Evolutionary conservation across 2,113 vertebrate species (phyloP), one percentile per base, ranked within the genome.

Genomic region (Gobio gobio): DNA sequence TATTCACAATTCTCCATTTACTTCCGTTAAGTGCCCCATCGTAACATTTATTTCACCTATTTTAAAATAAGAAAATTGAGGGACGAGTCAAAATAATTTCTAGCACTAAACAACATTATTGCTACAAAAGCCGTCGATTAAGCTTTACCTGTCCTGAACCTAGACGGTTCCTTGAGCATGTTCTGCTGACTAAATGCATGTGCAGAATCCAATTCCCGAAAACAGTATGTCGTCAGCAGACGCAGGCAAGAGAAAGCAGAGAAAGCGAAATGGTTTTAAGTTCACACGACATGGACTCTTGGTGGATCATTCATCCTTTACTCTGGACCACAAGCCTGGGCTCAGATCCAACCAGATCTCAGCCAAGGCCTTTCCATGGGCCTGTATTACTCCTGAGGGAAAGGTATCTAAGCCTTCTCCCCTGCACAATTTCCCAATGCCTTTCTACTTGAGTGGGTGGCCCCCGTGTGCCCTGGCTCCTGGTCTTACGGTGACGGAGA

Each of bases 271-370:
- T 70, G 83, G 68, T 74, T 82, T 51, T 78, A 82, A 83, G 79
- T 86, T 85, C 79, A 89, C 74, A 70, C 58, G 68, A 84, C 80
- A 89, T 77, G 83, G 83, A 83, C 63, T 83, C 86, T 85, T 84
- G 83, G 75, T 85, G 72, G 85, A 88, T 84, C 81, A 74, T 81
- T 78, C 54, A 64, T 68, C 76, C 74, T 82, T 78, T 88, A 51
- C 70, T 68, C 36, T 78, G 83, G 63, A 85, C 87, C 85, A 74
- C 87, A 87, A 88, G 80, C 80, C 26, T 85, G 85, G 85, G 76
- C 83, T 81, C 33, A 64, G 54, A 49, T 88, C 87, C 81, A 86
- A 78, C 61, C 80, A 77, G 10, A 59, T 82, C 80, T 83, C 61
- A 76, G 85, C 70, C 85, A 80, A 86, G 54, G 49, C 63, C 29